A percentile compares a stretch with the other conserved stretches of the same genome.
Evolutionary conservation across 2,888 invertebrate genomes (phyloP).

Genomic region (Leptinotarsa peninsularis): DNA sequence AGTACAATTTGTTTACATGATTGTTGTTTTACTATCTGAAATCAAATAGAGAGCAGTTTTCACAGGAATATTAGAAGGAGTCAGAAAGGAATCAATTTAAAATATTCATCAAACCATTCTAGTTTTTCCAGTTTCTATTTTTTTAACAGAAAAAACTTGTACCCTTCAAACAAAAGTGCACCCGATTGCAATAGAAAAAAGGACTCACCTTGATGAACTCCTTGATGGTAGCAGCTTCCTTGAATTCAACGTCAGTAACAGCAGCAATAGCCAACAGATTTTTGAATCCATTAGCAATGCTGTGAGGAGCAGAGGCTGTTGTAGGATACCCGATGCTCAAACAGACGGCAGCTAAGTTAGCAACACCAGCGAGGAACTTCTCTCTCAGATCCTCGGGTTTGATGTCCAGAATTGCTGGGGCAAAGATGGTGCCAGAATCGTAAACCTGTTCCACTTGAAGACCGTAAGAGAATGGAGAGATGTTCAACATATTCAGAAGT

Average conservation of each 20-base stretch:
- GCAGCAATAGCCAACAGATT: slow-evolving; percentile 97
- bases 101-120: no score
- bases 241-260: slow-evolving; percentile 94
- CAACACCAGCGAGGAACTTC: slow-evolving; percentile 93
- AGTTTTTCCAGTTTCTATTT: no score
- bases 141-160: no score
- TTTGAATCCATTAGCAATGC: slow-evolving; percentile 97
- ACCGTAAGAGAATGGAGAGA: slow-evolving; percentile 99
- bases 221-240: slow-evolving; percentile 92
- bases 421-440: slow-evolving; percentile 97
- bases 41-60: no score
- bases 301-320: slow-evolving; percentile 96
- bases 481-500: slow-evolving; percentile 99
- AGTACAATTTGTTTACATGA: no score
- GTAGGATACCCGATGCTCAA: slow-evolving; percentile 96
- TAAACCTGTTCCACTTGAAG: slow-evolving; percentile 96
- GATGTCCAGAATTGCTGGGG: slow-evolving; percentile 97
- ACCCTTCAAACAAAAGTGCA: no score
- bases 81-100: no score
- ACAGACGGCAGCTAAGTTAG: slow-evolving; percentile 93
- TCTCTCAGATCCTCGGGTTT: slow-evolving; percentile 94
- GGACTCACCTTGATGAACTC: slow-evolving; percentile 78
- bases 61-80: no score
- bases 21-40: no score
- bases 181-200: no score